Percentiles rank a stretch among this genome's conserved stretches.
These are phyloP conservation scores for Sinocyclocheilus rhinocerous DNA, from an alignment of 2,113 vertebrate species.

Conservation along the genomic window DNA sequence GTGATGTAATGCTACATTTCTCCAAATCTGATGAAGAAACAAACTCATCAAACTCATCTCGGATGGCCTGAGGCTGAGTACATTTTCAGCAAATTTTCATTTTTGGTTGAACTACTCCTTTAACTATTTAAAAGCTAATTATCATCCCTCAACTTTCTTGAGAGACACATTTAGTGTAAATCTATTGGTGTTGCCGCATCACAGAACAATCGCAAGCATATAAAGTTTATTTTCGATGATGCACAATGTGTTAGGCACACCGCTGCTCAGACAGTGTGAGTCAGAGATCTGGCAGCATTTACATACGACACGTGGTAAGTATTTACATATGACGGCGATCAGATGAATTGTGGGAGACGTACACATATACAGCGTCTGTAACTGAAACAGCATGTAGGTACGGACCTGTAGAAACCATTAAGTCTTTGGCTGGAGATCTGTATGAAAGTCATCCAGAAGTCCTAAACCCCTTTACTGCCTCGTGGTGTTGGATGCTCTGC, in stretches of 20 bases:
- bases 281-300: constrained; percentile 27
- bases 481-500: not conserved
- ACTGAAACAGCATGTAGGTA: not conserved
- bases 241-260: not conserved
- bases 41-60: too few species aligned
- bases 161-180: too few species aligned
- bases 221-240: not conserved
- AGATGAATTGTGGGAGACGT: not conserved
- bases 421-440: not conserved
- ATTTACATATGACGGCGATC: not conserved
- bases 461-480: not conserved
- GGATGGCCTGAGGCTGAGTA: too few species aligned
- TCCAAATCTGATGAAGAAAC: too few species aligned
- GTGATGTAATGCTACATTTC: too few species aligned
- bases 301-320: not conserved
- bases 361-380: not conserved
- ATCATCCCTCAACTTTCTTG: not conserved
- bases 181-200: too few species aligned
- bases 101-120: too few species aligned
- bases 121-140: too few species aligned
- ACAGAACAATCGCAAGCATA: too few species aligned
- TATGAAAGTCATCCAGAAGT: constrained; percentile 16
- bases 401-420: constrained; percentile 19
- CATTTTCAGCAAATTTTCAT: too few species aligned
- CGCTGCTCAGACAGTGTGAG: not conserved